phyloP scores from a whole-genome alignment of 1,140 invertebrate species.

The Drosophila nebulosa region DNA sequence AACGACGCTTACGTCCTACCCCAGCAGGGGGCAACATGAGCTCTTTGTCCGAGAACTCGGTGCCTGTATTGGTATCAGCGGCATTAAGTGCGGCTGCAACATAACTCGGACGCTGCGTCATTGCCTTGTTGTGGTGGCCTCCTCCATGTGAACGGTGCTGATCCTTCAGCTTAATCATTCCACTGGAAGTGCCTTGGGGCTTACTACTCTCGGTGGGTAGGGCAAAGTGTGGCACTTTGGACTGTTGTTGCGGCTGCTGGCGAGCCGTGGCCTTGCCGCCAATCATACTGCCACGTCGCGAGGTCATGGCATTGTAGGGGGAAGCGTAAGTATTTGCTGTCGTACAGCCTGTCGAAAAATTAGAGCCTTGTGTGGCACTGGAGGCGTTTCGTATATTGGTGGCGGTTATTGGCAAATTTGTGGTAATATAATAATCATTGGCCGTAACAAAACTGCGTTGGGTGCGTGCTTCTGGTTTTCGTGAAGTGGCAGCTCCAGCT shows the following conservation, averaged over 20 bases:
- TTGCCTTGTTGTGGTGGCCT: slow-evolving; percentile 10
- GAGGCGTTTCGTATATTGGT: slow-evolving; percentile 26
- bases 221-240: slow-evolving; percentile 39
- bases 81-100: slow-evolving; percentile 1
- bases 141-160: background rate
- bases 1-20: slow-evolving; percentile 1
- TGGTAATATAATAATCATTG: slow-evolving; percentile 65
- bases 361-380: background rate
- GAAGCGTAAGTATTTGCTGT: slow-evolving; percentile 11
- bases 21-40: background rate
- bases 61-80: background rate
- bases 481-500: slow-evolving; percentile 16
- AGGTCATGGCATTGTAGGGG: slow-evolving; percentile 32
- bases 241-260: slow-evolving; percentile 16
- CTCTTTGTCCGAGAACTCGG: slow-evolving; percentile 47
- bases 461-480: slow-evolving; percentile 33
- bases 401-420: slow-evolving; percentile 52
- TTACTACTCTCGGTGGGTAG: slow-evolving; percentile 18
- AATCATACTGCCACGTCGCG: slow-evolving; percentile 27
- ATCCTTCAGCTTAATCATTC: slow-evolving; percentile 14
- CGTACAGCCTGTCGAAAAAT: slow-evolving; percentile 4
- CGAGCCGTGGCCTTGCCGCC: slow-evolving; percentile 33
- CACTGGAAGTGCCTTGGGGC: slow-evolving; percentile 5
- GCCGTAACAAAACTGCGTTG: slow-evolving; percentile 61
- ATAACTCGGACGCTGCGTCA: slow-evolving; percentile 29